Evolutionary conservation across 1,140 invertebrate genomes (phyloP).

Genomic region (Babylonia areolata): DNA sequence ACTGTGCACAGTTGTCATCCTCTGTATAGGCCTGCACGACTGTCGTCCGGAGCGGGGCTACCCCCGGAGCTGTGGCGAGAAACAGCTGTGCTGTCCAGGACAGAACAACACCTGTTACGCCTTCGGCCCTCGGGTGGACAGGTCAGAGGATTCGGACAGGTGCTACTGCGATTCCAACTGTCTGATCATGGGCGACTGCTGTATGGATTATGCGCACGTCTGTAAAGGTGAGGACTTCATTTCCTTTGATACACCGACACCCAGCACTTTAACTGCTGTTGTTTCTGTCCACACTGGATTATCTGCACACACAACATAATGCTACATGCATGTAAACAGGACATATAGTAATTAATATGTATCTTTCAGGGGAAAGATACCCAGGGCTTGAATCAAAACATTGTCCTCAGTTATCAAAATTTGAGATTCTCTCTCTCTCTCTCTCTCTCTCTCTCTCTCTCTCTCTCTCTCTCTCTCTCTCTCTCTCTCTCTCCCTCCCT

Average conservation of each 20-base stretch:
- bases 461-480: conserved; percentile 20
- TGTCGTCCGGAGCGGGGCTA: neutral
- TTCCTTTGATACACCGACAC: no score
- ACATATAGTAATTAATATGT: no score
- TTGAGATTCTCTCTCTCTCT: neutral
- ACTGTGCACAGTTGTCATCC: conserved; percentile 17
- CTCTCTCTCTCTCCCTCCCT: conserved; percentile 21
- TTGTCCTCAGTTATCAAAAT: no score
- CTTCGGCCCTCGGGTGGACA: conserved; percentile 58
- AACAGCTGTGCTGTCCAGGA: conserved; percentile 61
- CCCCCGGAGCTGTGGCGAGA: conserved; percentile 54
- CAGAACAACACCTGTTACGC: conserved; percentile 67
- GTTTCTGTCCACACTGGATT: no score
- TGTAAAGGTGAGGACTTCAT: conserved; percentile 60
- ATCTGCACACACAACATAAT: no score
- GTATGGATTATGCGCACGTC: conserved; percentile 59
- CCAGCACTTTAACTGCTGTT: neutral
- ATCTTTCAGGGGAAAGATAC: no score
- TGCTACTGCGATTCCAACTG: conserved; percentile 70
- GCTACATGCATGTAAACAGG: no score
- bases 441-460: neutral
- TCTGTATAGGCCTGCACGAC: conserved; percentile 11
- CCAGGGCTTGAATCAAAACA: no score
- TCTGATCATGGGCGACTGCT: conserved; percentile 64
- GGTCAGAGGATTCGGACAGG: conserved; percentile 47